Base-by-base conservation (phyloP, 35 echinoderm and acorn worm species). In the Ophiothrix spiculata region DNA sequence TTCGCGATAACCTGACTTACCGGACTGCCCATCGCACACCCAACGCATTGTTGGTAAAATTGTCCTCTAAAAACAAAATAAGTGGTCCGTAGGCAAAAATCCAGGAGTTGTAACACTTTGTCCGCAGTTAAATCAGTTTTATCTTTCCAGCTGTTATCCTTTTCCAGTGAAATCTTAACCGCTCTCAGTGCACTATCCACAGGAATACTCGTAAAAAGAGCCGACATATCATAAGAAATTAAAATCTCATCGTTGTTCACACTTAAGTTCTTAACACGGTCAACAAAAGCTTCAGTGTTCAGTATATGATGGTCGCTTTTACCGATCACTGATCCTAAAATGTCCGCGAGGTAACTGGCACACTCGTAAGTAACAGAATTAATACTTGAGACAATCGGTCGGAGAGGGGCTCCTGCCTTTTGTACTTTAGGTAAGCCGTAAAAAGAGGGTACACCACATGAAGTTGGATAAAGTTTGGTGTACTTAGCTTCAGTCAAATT, bases 341-440 rank as follows among this genome's bases (percentile, higher is more conserved):
- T n/a, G n/a, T 54, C 45, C 21, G 45, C 45, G 21, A 54, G 45
- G 21, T 54, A 54, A 54, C 45, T 54, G 45, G 45, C 45, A 21
- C 45, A 54, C 45, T 54, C 45, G 21, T 54, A 54, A 54, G 45
- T 54, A 54, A 54, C 45, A 8, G 45, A 54, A 21, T 54, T 54
- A 21, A 54, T 54, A 54, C 45, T 54, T 8, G 45, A 54, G 45
- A 86, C 84, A 63, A 86, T 86, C 1, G 84, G 84, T 75, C 84
- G 11, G 0, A 86, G 36, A 15, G 83, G 83, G 23, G 37, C 38
- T 39, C 16, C 31, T 28, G 31, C 56, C 41, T 86, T 86, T 25
- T 86, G 84, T 4, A 86, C 40, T 36, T 86, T 86, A 23, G 49
- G n/a, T n/a, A n/a, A n/a, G n/a, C n/a, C n/a, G n/a, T 54, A 54